Percentiles rank a stretch among this genome's conserved stretches.
These are phyloP conservation scores for Cassiopea xamachana DNA, from an alignment of 30 jellyfish, hydroid and myxozoan genomes.

Conservation along the genomic window DNA sequence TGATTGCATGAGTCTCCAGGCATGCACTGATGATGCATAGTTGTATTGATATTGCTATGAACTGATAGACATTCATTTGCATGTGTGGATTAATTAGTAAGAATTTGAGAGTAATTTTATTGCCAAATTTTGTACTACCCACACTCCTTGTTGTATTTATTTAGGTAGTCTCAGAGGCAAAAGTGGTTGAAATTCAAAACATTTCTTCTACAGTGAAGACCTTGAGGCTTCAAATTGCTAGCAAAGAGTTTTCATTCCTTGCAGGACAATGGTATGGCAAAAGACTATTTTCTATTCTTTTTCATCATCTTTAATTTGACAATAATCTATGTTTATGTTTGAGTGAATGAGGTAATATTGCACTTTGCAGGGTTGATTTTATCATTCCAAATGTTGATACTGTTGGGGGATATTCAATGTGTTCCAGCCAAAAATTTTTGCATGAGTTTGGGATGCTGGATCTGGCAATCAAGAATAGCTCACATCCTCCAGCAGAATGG, in stretches of 20 bases:
- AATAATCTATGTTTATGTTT: background rate
- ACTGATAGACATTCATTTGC: no score
- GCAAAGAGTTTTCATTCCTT: conserved; percentile 55
- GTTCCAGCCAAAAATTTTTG: conserved; percentile 73
- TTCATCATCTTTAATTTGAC: background rate
- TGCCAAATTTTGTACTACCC: background rate
- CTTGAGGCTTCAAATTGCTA: conserved; percentile 54
- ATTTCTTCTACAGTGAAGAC: conserved; percentile 83
- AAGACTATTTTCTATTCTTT: no score
- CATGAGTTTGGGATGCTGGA: conserved; percentile 43
- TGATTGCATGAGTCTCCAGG: no score
- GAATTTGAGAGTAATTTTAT: no score
- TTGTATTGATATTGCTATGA: no score
- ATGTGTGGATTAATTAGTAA: no score
- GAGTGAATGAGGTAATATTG: background rate
- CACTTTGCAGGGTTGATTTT: conserved; percentile 83
- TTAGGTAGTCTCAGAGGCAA: conserved; percentile 63
- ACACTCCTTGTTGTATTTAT: background rate
- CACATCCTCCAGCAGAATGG: conserved; percentile 96
- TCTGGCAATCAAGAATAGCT: conserved; percentile 86
- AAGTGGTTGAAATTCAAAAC: conserved; percentile 41
- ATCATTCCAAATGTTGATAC: conserved; percentile 67
- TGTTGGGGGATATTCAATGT: conserved; percentile 97
- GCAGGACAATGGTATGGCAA: conserved; percentile 94
- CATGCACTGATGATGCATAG: no score